Percentiles rank a stretch among this genome's conserved stretches.
Conservation (phyloP, 2,113 vertebrate species). For the Zootoca vivipara region DNA sequence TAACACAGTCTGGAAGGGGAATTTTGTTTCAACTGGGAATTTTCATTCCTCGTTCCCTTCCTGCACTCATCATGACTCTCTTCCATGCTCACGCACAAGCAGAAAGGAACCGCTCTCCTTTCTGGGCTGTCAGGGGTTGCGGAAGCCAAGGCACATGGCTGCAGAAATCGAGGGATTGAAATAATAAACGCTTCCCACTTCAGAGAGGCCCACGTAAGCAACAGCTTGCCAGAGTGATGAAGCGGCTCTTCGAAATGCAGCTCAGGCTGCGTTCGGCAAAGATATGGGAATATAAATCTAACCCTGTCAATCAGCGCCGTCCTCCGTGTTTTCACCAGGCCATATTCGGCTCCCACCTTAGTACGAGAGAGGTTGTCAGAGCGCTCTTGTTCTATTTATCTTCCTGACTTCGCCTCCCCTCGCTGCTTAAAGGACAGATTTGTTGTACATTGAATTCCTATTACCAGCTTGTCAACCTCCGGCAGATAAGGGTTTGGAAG, state of each 20-base stretch:
- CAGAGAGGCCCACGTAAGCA: conserved; percentile 1
- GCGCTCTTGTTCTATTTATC: not conserved
- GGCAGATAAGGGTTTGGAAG: conserved; percentile 7
- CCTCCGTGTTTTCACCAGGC: not conserved
- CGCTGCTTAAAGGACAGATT: conserved; percentile 3
- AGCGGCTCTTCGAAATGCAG: not conserved
- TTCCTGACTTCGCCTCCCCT: not conserved
- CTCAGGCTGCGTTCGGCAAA: not conserved
- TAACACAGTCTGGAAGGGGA: not conserved
- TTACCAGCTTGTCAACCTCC: not conserved
- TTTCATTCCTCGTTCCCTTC: not conserved
- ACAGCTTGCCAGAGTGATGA: conserved; percentile 3
- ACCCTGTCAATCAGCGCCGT: not conserved
- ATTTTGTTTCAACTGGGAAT: not conserved
- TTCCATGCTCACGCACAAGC: not conserved
- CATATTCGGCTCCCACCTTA: not conserved
- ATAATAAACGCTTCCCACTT: not conserved
- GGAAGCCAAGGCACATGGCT: not conserved
- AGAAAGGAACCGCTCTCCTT: not conserved
- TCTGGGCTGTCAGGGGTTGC: too few relatives aligned
- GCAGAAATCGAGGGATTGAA: conserved; percentile 29
- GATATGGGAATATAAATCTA: not conserved
- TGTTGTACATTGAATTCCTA: not conserved
- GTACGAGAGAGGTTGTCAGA: not conserved
- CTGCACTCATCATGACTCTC: not conserved